Evolutionary conservation across 2,797 vertebrate genomes (phyloP).

Genomic region (Enteromius treurensis): DNA sequence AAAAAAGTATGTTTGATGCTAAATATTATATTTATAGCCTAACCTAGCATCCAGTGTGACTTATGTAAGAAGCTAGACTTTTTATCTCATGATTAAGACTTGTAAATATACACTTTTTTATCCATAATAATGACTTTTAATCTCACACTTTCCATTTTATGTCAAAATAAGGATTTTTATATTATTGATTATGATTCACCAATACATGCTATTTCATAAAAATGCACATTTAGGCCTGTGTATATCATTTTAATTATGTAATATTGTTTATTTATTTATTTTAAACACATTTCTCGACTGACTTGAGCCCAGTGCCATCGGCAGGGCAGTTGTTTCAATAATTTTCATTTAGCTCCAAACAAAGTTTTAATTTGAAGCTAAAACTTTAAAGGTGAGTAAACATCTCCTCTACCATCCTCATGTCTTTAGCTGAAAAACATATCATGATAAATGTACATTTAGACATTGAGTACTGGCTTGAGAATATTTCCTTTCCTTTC

Average conservation of each 20-base stretch:
- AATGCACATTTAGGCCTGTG: neutral
- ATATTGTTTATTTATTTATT: neutral
- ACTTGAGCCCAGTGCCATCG: neutral
- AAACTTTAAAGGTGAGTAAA: neutral
- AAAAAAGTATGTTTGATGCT: neutral
- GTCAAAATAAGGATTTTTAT: neutral
- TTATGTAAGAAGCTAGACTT: neutral
- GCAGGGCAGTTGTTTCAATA: conserved; percentile 25
- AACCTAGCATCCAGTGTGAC: neutral
- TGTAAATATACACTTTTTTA: neutral
- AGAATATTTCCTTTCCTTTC: neutral
- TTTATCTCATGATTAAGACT: neutral
- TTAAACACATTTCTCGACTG: neutral
- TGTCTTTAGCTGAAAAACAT: neutral
- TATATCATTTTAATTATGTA: neutral
- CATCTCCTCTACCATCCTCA: neutral
- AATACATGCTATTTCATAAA: neutral
- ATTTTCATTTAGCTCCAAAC: conserved; percentile 11
- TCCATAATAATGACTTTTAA: neutral
- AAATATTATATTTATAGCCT: neutral
- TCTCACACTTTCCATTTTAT: neutral
- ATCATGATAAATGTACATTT: neutral
- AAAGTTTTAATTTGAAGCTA: conserved; percentile 20
- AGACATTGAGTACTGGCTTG: neutral
- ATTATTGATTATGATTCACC: neutral